Evolutionary conservation across 2,888 invertebrate species (phyloP), one percentile per base, ranked within the genome.

Genomic region (Sceliomorpha sp.): DNA sequence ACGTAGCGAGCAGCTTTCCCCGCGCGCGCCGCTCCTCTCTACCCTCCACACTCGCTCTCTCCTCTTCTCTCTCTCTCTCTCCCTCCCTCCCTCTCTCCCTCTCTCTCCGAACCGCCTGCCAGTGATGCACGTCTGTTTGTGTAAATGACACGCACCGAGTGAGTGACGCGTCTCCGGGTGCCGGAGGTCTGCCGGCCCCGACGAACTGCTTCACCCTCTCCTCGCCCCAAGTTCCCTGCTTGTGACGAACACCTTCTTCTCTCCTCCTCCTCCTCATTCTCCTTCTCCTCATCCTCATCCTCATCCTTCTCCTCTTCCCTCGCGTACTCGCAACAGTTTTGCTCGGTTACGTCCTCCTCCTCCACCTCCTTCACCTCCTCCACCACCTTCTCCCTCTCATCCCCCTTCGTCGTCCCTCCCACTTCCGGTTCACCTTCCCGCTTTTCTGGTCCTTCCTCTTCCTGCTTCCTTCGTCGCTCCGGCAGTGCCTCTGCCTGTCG

Each of bases 101-200:
- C n/a, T n/a, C n/a, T n/a, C n/a, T n/a, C n/a, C n/a, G n/a, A n/a
- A n/a, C 77, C 76, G 74, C 73, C 82, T 84, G 85, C 74, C 78
- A 79, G 79, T 87, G 87, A 87, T 86, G 86, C 86, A 86, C 85
- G 84, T 85, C 85, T 84, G 87, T 85, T 87, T 86, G 86, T 87
- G 88, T 85, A 88, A 87, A 85, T 86, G 88, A 87, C 87, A 84
- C 83, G 81, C 75, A 80, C 77, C 77, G 77, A 86, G 80, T 85
- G 87, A 87, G 81, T 87, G 87, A 87, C 86, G 80, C 79, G 80
- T 85, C 81, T 81, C 80, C 74, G 86, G 87, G 81, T 86, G 86
- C 84, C 84, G 78, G n/a, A n/a, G n/a, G n/a, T n/a, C n/a, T n/a
- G n/a, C n/a, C n/a, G n/a, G n/a, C n/a, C n/a, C n/a, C n/a, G n/a